A percentile compares a stretch with the other conserved stretches of the same genome.
phyloP scores from a whole-genome alignment of 2,113 vertebrate genomes.

The Rutilus rutilus region DNA sequence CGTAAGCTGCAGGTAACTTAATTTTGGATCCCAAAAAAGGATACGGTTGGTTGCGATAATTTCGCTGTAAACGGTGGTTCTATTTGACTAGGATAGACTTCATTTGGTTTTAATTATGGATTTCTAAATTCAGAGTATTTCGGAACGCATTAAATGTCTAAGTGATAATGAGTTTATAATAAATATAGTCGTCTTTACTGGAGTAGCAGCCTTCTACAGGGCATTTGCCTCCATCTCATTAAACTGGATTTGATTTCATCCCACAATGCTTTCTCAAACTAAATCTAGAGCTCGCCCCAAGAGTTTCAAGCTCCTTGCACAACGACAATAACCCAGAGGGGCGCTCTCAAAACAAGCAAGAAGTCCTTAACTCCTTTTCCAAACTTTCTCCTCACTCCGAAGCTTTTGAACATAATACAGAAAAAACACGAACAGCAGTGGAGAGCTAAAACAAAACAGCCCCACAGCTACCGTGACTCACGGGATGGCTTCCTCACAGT shows the following conservation, averaged over 20 bases:
- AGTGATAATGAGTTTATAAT: background rate
- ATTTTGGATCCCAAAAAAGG: background rate
- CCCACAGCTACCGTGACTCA: background rate
- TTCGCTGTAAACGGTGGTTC: too few species aligned
- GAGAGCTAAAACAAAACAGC: slow-evolving; percentile 16
- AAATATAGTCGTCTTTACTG: background rate
- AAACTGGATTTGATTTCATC: slow-evolving; percentile 36
- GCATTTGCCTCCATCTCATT: slow-evolving; percentile 42
- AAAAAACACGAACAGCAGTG: slow-evolving; percentile 20
- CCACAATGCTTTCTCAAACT: slow-evolving; percentile 34
- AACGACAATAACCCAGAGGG: slow-evolving; percentile 35
- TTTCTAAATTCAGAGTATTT: background rate
- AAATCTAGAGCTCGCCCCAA: slow-evolving; percentile 50
- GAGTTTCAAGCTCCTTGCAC: slow-evolving; percentile 39
- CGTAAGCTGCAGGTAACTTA: background rate
- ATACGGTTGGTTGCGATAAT: background rate
- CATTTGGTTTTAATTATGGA: background rate
- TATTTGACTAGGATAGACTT: background rate
- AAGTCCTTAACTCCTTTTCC: background rate
- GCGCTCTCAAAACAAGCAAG: slow-evolving; percentile 22
- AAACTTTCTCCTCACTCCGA: slow-evolving; percentile 9
- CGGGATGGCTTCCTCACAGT: slow-evolving; percentile 22
- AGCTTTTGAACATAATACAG: slow-evolving; percentile 21
- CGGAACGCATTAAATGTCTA: background rate
- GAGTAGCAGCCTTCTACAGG: background rate